A percentile compares a stretch with the other conserved stretches of the same genome.
These are phyloP conservation scores for Elaphurus davidianus DNA, from an alignment of 2,113 vertebrate genomes.

Conservation along the genomic window DNA sequence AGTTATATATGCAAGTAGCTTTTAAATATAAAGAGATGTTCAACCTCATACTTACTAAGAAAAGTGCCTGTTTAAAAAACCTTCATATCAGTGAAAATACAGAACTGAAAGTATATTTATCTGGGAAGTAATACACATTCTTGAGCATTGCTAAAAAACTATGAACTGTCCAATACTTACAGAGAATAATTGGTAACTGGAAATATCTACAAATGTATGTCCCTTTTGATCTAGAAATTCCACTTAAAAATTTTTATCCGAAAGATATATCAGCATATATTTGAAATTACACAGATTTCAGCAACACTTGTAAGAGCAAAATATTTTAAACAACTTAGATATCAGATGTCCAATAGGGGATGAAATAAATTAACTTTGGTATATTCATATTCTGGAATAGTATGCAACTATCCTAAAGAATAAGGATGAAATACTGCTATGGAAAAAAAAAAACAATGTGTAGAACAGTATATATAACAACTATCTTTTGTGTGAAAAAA, in stretches of 20 bases:
- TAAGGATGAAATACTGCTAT: not conserved
- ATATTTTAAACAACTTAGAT: not conserved
- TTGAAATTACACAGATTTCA: not conserved
- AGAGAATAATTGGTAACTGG: not conserved
- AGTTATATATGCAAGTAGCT: not conserved
- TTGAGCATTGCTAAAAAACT: not conserved
- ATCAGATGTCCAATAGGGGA: not conserved
- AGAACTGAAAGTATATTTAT: not conserved
- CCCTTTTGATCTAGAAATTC: not conserved
- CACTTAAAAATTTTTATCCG: not conserved
- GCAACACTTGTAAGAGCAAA: not conserved
- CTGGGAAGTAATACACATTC: not conserved
- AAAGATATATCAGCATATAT: not conserved
- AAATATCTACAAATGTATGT: not conserved
- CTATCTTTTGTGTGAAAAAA: not conserved
- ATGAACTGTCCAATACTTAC: not conserved
- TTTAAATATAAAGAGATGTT: not conserved
- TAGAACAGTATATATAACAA: not conserved
- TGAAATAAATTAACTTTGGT: not conserved
- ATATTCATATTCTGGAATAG: not conserved
- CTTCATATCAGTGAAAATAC: not conserved
- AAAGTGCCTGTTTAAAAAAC: not conserved
- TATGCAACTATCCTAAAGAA: not conserved
- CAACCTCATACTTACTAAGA: not conserved
- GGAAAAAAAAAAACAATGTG: not conserved